Evolutionary conservation across 2,113 vertebrate species (phyloP).

Genomic region (Corythornis vintsioides): DNA sequence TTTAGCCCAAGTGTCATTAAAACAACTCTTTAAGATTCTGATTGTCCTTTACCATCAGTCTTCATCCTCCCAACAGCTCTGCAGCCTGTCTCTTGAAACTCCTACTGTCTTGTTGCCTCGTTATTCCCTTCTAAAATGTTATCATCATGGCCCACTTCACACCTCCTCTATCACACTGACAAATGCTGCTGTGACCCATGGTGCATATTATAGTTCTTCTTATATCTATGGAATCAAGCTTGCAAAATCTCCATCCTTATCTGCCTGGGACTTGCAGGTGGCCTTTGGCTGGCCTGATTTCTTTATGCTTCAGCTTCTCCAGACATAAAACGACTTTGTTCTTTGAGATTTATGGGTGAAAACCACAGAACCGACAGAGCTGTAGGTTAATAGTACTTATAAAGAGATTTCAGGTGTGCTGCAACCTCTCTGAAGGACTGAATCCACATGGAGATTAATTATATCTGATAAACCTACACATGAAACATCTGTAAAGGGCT

Average conservation of each 20-base stretch:
- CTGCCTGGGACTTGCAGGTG: not conserved
- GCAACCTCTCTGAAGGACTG: not conserved
- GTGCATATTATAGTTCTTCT: not conserved
- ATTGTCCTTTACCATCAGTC: not conserved
- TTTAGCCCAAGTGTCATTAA: not conserved
- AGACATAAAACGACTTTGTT: not conserved
- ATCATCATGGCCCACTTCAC: constrained; percentile 32
- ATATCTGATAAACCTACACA: not conserved
- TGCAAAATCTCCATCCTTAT: not conserved
- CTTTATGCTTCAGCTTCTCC: not conserved
- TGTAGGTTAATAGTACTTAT: not conserved
- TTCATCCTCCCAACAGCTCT: not conserved
- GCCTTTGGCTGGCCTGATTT: not conserved
- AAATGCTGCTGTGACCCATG: constrained; percentile 6
- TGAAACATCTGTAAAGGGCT: not conserved
- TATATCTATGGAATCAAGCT: not conserved
- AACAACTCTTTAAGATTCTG: not conserved
- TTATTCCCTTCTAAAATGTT: constrained; percentile 18
- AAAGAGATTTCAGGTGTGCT: not conserved
- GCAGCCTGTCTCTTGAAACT: constrained; percentile 10
- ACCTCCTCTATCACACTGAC: constrained; percentile 29
- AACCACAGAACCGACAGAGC: not conserved
- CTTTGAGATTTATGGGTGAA: not conserved
- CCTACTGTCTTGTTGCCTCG: constrained; percentile 32
- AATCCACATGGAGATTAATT: constrained; percentile 14